Base-by-base conservation (phyloP, 2,888 invertebrate genomes). In the Xestobium rufovillosum region DNA sequence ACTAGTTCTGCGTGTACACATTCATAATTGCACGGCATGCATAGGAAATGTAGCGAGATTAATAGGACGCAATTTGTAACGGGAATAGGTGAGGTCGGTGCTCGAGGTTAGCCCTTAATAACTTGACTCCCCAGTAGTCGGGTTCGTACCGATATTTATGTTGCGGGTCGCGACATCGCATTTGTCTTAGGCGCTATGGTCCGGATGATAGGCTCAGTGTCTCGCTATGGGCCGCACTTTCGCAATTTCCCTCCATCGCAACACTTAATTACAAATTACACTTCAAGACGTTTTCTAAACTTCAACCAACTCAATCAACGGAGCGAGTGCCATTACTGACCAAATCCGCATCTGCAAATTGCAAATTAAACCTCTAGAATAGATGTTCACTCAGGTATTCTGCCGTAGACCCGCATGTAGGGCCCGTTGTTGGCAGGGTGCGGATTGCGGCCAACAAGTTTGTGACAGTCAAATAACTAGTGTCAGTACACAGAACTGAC, bases 161-260 rank as follows among this genome's bases (percentile, higher is more conserved):
- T 55, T 52, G 52, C 48, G 55, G 58, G 59, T 59, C 60, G 55
- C 56, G 59, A 57, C 59, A 58, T 55, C 56, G 53, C 58, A 59
- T 61, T 60, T 59, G 55, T 61, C 60, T 60, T 55, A 41, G 47
- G 40, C 45, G 51, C 49, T 48, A 49, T 49, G 44, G 50, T 48
- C 48, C 49, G 48, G 47, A 50, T 48, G 47, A 52, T 52, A 43
- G 47, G 46, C 45, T 44, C 48, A 38, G 39, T 39, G 40, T 44
- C 47, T 42, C 48, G 38, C 41, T 48, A 45, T 47, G 49, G 49
- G 44, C 47, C 43, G 48, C 30, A 39, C 32, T 37, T n/a, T n/a
- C n/a, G n/a, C n/a, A n/a, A n/a, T n/a, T n/a, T n/a, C 23, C 23
- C 23, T 19, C 23, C 6, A n/a, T 19, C n/a, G n/a, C n/a, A n/a